phyloP scores from a whole-genome alignment of 2,888 invertebrate genomes.

The Priocnemis perturbator region DNA sequence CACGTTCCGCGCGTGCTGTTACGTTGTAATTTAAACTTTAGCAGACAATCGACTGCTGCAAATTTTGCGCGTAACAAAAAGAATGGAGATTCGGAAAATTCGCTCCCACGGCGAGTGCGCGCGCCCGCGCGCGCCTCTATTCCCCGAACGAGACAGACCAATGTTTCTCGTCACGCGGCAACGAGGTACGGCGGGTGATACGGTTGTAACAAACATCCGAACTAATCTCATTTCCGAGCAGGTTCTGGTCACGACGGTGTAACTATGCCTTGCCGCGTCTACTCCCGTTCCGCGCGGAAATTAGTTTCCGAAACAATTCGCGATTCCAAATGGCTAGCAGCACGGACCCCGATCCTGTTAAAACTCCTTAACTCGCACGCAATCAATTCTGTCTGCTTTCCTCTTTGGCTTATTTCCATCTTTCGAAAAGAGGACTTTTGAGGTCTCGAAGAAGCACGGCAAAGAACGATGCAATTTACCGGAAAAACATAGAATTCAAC shows the following conservation, averaged over 20 bases:
- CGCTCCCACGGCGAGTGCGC: constrained; percentile 15
- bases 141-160: constrained; percentile 4
- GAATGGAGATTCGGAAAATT: constrained; percentile 35
- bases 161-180: constrained; percentile 15
- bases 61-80: constrained; percentile 31
- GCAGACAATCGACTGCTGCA: no score
- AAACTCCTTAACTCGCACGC: constrained; percentile 9
- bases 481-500: no score
- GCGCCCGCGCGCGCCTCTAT: no score
- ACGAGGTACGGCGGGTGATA: constrained; percentile 35
- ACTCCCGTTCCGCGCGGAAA: constrained; percentile 43
- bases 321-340: constrained; percentile 42
- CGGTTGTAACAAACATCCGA: constrained; percentile 56
- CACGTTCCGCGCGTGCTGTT: neutral
- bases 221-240: constrained; percentile 66
- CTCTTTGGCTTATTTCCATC: constrained; percentile 2
- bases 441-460: no score
- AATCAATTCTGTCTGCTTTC: neutral
- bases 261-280: constrained; percentile 27
- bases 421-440: no score
- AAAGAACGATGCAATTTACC: no score
- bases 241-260: constrained; percentile 58
- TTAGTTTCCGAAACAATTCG: constrained; percentile 55
- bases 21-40: constrained; percentile 37
- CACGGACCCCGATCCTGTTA: constrained; percentile 13